These are phyloP conservation scores for Pinna nobilis DNA, from an alignment of 1,140 invertebrate genomes.

Conservation along the genomic window DNA sequence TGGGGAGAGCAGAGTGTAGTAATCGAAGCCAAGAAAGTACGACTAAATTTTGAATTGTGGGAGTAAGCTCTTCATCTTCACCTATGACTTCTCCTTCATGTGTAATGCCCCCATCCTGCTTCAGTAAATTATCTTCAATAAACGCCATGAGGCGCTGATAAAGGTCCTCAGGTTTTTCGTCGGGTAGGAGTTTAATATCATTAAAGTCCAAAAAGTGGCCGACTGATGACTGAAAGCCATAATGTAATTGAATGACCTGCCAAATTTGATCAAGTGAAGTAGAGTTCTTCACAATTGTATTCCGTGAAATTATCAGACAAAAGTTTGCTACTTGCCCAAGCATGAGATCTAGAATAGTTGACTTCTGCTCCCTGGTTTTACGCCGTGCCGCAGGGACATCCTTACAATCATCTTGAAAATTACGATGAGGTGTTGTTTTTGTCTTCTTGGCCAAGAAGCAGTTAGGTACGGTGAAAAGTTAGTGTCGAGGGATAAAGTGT, in stretches of 20 bases:
- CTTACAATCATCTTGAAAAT: slow-evolving; percentile 21
- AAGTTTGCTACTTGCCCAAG: slow-evolving; percentile 43
- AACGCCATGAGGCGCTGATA: slow-evolving; percentile 44
- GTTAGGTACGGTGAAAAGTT: slow-evolving; percentile 15
- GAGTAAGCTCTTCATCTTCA: slow-evolving; percentile 39
- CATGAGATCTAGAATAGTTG: slow-evolving; percentile 31
- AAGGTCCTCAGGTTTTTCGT: slow-evolving; percentile 44
- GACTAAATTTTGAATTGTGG: slow-evolving; percentile 39
- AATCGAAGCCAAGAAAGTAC: slow-evolving; percentile 39
- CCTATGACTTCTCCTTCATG: slow-evolving; percentile 19
- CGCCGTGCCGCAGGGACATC: background rate
- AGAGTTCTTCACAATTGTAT: slow-evolving; percentile 44
- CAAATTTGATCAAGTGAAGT: slow-evolving; percentile 44
- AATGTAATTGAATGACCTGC: slow-evolving; percentile 39
- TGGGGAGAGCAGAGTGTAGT: slow-evolving; percentile 34
- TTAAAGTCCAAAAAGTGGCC: slow-evolving; percentile 31
- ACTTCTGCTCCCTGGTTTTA: slow-evolving; percentile 32
- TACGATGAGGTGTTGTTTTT: background rate
- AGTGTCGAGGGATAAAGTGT: background rate
- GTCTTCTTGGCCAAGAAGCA: slow-evolving; percentile 1
- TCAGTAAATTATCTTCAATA: slow-evolving; percentile 45
- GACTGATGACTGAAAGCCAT: slow-evolving; percentile 35
- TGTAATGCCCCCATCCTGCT: slow-evolving; percentile 4
- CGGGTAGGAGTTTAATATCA: slow-evolving; percentile 22
- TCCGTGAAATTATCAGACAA: slow-evolving; percentile 37